Evolutionary conservation across 1,140 invertebrate species (phyloP).

Genomic region (Saxidomus purpurata): DNA sequence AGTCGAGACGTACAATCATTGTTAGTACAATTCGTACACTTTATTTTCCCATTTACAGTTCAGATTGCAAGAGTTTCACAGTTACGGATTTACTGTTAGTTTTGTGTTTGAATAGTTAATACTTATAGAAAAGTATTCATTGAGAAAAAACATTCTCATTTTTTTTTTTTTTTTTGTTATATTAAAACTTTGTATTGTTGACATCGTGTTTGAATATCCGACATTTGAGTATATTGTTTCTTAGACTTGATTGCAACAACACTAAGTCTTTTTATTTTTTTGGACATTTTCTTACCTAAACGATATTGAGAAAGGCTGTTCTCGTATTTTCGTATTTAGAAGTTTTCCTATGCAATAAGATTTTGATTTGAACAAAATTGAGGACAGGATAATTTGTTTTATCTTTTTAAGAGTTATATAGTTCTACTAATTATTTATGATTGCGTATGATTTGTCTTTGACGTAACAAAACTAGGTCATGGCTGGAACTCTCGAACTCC

Average conservation of each 20-base stretch:
- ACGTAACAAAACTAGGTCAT: conserved; percentile 26
- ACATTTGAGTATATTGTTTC: neutral
- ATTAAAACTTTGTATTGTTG: conserved; percentile 32
- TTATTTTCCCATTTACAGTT: too few species aligned
- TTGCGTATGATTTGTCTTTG: conserved; percentile 32
- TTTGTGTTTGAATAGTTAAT: conserved; percentile 18
- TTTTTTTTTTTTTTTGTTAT: conserved; percentile 20
- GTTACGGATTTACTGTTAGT: conserved; percentile 20
- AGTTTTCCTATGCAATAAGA: conserved; percentile 6
- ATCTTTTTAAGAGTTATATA: conserved; percentile 24
- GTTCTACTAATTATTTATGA: conserved; percentile 13
- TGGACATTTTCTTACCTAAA: conserved; percentile 31
- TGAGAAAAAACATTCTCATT: conserved; percentile 26
- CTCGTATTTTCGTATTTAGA: conserved; percentile 18
- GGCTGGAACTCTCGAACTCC: too few species aligned
- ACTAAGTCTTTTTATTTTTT: too few species aligned
- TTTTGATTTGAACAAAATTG: conserved; percentile 2
- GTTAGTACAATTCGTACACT: too few species aligned
- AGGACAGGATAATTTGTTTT: conserved; percentile 25
- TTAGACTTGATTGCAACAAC: neutral
- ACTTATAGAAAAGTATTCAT: conserved; percentile 35
- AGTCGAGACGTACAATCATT: neutral
- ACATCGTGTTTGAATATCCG: conserved; percentile 26
- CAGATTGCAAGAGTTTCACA: neutral
- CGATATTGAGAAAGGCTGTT: conserved; percentile 19